Evolutionary conservation across 1,140 invertebrate genomes (phyloP).

Genomic region (Drepana arcuata): DNA sequence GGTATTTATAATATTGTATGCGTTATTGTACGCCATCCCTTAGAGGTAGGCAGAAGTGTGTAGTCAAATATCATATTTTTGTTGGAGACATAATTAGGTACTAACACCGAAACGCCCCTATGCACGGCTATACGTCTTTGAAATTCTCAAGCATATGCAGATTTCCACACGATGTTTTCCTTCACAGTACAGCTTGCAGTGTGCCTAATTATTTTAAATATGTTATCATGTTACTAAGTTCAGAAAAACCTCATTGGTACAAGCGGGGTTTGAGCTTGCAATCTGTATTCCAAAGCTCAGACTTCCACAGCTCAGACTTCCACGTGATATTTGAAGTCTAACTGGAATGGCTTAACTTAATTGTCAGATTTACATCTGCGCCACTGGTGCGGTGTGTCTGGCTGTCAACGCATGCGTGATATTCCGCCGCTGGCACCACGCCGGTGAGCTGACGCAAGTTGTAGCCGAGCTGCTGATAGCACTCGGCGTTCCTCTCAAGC

Average conservation of each 20-base stretch:
- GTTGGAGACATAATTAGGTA: too few relatives aligned
- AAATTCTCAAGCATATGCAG: too few relatives aligned
- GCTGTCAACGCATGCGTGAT: constrained; percentile 32
- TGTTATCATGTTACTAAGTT: neutral
- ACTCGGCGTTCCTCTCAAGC: constrained; percentile 32
- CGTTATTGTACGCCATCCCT: neutral
- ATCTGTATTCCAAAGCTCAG: neutral
- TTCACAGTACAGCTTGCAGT: too few relatives aligned
- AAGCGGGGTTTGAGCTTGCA: too few relatives aligned
- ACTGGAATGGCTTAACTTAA: neutral
- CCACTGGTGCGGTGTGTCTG: constrained; percentile 26
- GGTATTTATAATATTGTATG: neutral
- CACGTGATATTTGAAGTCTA: neutral
- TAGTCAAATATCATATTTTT: too few relatives aligned
- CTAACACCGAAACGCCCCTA: too few relatives aligned
- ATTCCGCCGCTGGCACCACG: constrained; percentile 29
- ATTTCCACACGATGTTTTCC: too few relatives aligned
- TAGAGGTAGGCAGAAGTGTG: too few relatives aligned
- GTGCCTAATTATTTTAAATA: neutral
- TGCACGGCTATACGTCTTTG: too few relatives aligned
- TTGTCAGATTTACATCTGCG: constrained; percentile 29
- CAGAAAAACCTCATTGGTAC: neutral
- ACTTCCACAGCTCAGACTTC: neutral
- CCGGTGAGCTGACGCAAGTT: constrained; percentile 33
- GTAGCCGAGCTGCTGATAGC: constrained; percentile 39